These are phyloP conservation scores for Temnothorax rugatulus DNA, from an alignment of 2,888 invertebrate genomes.

Conservation along the genomic window DNA sequence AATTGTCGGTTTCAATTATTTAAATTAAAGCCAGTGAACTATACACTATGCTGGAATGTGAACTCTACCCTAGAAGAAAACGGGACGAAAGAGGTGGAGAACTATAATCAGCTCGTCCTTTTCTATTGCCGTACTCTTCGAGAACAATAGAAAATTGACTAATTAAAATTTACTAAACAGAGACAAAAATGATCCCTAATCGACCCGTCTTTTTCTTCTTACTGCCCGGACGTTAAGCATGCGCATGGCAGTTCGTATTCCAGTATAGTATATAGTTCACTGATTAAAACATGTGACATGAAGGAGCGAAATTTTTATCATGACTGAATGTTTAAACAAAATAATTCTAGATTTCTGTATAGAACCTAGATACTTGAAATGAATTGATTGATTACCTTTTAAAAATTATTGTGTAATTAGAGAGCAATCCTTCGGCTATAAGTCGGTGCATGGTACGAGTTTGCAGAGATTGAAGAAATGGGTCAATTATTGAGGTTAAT, in stretches of 20 bases:
- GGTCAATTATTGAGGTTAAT: slow-evolving; percentile 44
- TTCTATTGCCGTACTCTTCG: too few relatives aligned
- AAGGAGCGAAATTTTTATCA: not conserved
- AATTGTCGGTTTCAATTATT: not conserved
- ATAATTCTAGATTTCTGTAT: not conserved
- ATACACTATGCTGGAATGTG: too few relatives aligned
- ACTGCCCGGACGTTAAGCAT: too few relatives aligned
- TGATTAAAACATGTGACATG: not conserved
- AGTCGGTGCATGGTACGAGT: not conserved
- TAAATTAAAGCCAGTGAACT: not conserved
- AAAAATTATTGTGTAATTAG: slow-evolving; percentile 4
- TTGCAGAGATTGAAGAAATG: slow-evolving; percentile 32
- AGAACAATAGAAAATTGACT: too few relatives aligned
- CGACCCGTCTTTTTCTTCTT: too few relatives aligned
- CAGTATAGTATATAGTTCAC: too few relatives aligned
- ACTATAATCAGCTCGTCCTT: too few relatives aligned
- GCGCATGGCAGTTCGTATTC: too few relatives aligned
- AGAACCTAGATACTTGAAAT: not conserved
- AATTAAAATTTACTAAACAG: too few relatives aligned
- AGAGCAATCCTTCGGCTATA: slow-evolving; percentile 24
- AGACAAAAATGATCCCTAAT: too few relatives aligned
- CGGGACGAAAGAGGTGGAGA: too few relatives aligned
- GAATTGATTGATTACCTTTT: not conserved
- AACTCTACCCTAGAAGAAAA: too few relatives aligned
- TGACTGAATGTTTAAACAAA: not conserved